Evolutionary conservation across 2,797 vertebrate genomes (phyloP), one percentile per base, ranked within the genome.

Genomic region (Tolypeutes matacus): DNA sequence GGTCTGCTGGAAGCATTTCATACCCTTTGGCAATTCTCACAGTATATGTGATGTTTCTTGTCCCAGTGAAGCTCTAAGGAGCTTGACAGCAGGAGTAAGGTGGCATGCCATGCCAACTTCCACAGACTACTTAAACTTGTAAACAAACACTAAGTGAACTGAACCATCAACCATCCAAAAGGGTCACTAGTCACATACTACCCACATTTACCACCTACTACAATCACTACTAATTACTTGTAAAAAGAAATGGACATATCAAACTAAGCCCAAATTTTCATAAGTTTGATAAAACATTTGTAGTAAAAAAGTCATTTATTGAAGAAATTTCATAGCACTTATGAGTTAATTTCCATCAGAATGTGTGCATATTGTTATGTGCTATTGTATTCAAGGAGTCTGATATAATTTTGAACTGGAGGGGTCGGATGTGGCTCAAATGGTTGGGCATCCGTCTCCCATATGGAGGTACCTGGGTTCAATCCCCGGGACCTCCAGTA

Each of bases 131-230:
- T 89, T 82, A 36, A 81, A 70, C 70, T 84, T 62, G 67, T 84
- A 87, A 95, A 77, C n/a, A 90, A 96, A 76, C 67, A 76, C 64
- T 39, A 3, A 70, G 83, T 31, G 27, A 95, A 73, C 58, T 49
- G 60, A 56, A 92, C 36, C 3, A 86, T 93, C 46, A 77, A 4
- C 56, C 72, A 51, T 65, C 31, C 9, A 49, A 65, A 82, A 73
- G 8, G 62, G 18, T 58, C 14, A 39, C 73, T 73, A 49, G 60
- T 77, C n/a, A 70, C 46, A 62, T 29, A 20, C 18, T 18, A 39
- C 42, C 53, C 31, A 76, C 58, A 15, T 8, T 21, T 49, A 17
- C 49, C 56, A 46, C 58, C 72, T 73, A 27, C n/a, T 56, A 23
- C 25, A 39, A 67, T 27, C 76, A 78, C 53, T 17, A 42, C 36